These are phyloP conservation scores for Melitaea cinxia DNA, from an alignment of 1,140 invertebrate species.

Conservation along the genomic window DNA sequence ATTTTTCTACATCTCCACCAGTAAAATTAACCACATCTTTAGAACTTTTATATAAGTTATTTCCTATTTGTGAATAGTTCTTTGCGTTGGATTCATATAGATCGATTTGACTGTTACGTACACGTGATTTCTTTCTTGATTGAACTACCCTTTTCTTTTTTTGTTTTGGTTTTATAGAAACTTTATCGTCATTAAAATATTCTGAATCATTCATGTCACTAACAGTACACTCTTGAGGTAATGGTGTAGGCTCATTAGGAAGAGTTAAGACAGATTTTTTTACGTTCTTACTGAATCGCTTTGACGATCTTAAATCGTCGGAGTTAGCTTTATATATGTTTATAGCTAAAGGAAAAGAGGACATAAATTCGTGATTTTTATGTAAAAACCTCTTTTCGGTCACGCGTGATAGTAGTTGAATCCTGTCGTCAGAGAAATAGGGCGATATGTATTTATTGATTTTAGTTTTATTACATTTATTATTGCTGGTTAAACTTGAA, in stretches of 20 bases:
- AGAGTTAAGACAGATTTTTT: slow-evolving; percentile 67
- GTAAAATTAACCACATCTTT: slow-evolving; percentile 50
- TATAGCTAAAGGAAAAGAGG: slow-evolving; percentile 58
- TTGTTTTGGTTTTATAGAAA: slow-evolving; percentile 37
- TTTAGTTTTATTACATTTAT: slow-evolving; percentile 23
- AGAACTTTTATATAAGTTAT: slow-evolving; percentile 60
- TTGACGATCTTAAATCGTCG: slow-evolving; percentile 57
- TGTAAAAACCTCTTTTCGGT: slow-evolving; percentile 53
- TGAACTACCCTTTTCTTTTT: slow-evolving; percentile 45
- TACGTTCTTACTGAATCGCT: slow-evolving; percentile 50
- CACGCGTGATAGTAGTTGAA: slow-evolving; percentile 50
- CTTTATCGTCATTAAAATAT: slow-evolving; percentile 46
- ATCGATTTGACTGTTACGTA: slow-evolving; percentile 44
- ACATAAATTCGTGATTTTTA: slow-evolving; percentile 50
- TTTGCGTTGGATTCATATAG: slow-evolving; percentile 57
- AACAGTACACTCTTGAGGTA: slow-evolving; percentile 57
- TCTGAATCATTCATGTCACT: slow-evolving; percentile 72
- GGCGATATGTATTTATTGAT: slow-evolving; percentile 41
- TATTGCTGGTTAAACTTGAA: slow-evolving; percentile 35
- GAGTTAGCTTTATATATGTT: slow-evolving; percentile 69
- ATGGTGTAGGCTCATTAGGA: slow-evolving; percentile 51
- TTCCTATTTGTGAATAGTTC: slow-evolving; percentile 52
- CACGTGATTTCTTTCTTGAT: slow-evolving; percentile 36
- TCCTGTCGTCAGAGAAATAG: slow-evolving; percentile 51
- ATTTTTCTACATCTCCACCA: slow-evolving; percentile 42